Percentiles rank a stretch among this genome's conserved stretches.
phyloP scores from a whole-genome alignment of 2,797 vertebrate genomes.

The Megalops cyprinoides region DNA sequence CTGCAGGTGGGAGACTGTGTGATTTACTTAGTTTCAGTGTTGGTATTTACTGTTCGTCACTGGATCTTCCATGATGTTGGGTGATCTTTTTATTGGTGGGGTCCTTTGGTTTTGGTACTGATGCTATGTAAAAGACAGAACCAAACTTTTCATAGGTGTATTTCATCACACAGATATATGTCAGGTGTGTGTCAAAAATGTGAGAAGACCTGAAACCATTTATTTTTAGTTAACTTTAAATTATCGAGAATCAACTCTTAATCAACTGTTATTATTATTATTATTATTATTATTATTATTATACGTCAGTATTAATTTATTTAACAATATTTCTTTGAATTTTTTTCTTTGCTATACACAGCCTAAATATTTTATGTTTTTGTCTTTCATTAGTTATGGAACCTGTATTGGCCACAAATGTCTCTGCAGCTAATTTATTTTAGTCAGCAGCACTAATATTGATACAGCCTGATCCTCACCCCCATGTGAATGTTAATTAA shows the following conservation, averaged over 20 bases:
- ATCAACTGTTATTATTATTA: background rate
- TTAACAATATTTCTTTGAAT: too few relatives aligned
- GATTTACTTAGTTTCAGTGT: background rate
- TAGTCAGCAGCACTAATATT: conserved; percentile 12
- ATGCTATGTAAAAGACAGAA: background rate
- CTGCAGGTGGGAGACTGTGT: background rate
- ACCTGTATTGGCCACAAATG: conserved; percentile 12
- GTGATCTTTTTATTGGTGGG: background rate
- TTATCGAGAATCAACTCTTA: background rate
- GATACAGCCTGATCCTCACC: conserved; percentile 20
- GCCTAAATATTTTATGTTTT: conserved; percentile 14
- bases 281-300: background rate
- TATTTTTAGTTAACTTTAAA: background rate
- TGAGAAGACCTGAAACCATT: too few relatives aligned
- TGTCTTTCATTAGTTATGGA: background rate
- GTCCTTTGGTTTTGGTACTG: background rate
- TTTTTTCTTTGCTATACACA: background rate
- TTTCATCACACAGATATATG: too few relatives aligned
- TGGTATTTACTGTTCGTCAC: background rate
- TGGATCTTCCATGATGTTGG: background rate
- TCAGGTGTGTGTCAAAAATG: too few relatives aligned
- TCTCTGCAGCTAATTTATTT: conserved; percentile 26
- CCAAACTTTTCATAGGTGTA: too few relatives aligned
- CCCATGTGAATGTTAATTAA: conserved; percentile 19
- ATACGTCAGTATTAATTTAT: background rate